A percentile compares a stretch with the other conserved stretches of the same genome.
phyloP scores from a whole-genome alignment of 2,113 vertebrate species.

The Cranoglanis bouderius region DNA sequence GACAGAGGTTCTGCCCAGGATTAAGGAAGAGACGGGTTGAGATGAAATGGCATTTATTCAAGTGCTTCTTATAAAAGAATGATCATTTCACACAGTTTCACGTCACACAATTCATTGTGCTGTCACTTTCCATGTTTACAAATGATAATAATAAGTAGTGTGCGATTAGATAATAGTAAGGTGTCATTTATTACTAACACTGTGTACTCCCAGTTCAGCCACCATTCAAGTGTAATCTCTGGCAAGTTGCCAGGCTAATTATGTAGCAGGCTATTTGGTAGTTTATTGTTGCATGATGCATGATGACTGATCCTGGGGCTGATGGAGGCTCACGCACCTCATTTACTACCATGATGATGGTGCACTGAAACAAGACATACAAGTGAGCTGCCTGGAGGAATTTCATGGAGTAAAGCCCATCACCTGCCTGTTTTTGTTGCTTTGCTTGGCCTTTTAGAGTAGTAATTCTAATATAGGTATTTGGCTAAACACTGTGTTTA shows the following conservation, averaged over 20 bases:
- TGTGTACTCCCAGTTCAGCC: not conserved
- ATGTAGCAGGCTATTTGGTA: not conserved
- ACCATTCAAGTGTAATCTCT: not conserved
- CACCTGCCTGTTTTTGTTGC: not conserved
- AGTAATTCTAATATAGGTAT: not conserved
- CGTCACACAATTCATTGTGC: too few relatives aligned
- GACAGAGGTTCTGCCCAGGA: not conserved
- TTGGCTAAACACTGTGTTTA: not conserved
- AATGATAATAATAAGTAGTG: not conserved
- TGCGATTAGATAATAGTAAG: not conserved
- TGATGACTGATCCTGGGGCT: not conserved
- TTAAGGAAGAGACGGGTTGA: not conserved
- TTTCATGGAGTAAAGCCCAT: not conserved
- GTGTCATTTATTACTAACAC: not conserved
- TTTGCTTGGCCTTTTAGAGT: not conserved
- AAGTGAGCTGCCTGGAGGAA: not conserved
- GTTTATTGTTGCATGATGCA: conserved; percentile 22
- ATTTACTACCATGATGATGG: conserved; percentile 13
- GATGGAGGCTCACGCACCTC: not conserved
- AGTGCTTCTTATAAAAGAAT: not conserved
- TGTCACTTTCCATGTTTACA: not conserved
- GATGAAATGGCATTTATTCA: not conserved
- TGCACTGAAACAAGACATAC: not conserved
- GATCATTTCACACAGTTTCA: not conserved
- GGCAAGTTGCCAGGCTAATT: not conserved